Evolutionary conservation across 2,888 invertebrate species (phyloP).

Genomic region (Alcis repandata): DNA sequence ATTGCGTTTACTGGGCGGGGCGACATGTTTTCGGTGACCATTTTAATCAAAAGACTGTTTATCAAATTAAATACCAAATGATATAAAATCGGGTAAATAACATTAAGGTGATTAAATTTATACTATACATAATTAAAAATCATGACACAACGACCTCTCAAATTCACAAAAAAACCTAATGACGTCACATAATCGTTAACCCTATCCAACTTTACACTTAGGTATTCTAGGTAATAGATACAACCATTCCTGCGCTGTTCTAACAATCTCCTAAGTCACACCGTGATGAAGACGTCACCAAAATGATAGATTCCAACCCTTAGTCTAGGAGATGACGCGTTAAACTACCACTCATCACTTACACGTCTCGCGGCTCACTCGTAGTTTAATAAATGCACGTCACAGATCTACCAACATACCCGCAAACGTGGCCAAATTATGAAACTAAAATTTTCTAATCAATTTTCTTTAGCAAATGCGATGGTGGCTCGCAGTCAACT

Average conservation of each 20-base stretch:
- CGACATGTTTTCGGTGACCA: too few relatives aligned
- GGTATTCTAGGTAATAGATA: too few relatives aligned
- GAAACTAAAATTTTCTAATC: background rate
- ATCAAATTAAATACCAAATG: too few relatives aligned
- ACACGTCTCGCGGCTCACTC: background rate
- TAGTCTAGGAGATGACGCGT: constrained; percentile 15
- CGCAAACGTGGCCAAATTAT: background rate
- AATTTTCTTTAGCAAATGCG: background rate
- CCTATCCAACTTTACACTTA: too few relatives aligned
- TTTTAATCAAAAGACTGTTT: too few relatives aligned
- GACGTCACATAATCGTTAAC: too few relatives aligned
- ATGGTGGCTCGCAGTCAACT: background rate
- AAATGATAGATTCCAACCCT: background rate
- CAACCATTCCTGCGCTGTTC: background rate
- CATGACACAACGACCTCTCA: too few relatives aligned
- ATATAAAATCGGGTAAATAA: too few relatives aligned
- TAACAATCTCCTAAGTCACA: background rate
- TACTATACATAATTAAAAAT: too few relatives aligned
- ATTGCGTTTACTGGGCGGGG: too few relatives aligned
- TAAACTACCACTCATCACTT: constrained; percentile 15
- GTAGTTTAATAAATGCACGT: background rate
- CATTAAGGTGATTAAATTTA: too few relatives aligned
- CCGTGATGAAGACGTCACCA: constrained; percentile 1
- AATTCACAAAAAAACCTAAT: too few relatives aligned
- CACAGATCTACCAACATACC: background rate